phyloP scores from a whole-genome alignment of 2,888 invertebrate genomes.

The Pollenia amentaria region DNA sequence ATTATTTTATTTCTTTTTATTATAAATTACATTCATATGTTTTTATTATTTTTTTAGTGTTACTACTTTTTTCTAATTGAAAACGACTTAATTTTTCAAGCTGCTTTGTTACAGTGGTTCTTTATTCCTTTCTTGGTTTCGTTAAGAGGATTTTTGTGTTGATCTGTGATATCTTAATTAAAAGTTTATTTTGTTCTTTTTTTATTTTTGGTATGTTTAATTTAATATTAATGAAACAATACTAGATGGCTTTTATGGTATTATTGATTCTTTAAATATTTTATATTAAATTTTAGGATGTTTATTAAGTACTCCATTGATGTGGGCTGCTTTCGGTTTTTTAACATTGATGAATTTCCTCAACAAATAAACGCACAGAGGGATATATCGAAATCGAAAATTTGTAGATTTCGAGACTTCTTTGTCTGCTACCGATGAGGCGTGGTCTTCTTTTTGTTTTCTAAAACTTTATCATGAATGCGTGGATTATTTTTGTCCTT shows the following conservation, averaged over 20 bases:
- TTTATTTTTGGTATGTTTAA: background rate
- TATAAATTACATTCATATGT: too few species aligned
- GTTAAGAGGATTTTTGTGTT: constrained; percentile 24
- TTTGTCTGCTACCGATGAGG: constrained; percentile 83
- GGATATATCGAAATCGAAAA: constrained; percentile 39
- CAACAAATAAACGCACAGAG: background rate
- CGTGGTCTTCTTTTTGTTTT: constrained; percentile 81
- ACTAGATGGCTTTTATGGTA: constrained; percentile 48
- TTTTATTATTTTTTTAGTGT: background rate
- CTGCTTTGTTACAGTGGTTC: background rate
- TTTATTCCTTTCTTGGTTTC: background rate
- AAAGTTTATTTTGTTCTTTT: constrained; percentile 22
- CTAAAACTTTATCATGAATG: constrained; percentile 59
- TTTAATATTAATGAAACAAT: constrained; percentile 6
- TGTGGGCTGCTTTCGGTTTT: constrained; percentile 63
- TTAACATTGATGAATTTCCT: constrained; percentile 60
- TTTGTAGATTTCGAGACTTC: constrained; percentile 37
- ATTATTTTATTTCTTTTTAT: too few species aligned
- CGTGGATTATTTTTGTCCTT: constrained; percentile 72
- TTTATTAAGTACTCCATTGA: constrained; percentile 83
- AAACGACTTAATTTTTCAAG: constrained; percentile 11
- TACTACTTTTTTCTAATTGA: constrained; percentile 3
- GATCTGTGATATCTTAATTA: constrained; percentile 35
- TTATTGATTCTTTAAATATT: constrained; percentile 83
- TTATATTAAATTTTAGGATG: constrained; percentile 83